Percentiles rank a stretch among this genome's conserved stretches.
These are phyloP conservation scores for Macroramphosus scolopax DNA, from an alignment of 2,797 vertebrate species.

Conservation along the genomic window DNA sequence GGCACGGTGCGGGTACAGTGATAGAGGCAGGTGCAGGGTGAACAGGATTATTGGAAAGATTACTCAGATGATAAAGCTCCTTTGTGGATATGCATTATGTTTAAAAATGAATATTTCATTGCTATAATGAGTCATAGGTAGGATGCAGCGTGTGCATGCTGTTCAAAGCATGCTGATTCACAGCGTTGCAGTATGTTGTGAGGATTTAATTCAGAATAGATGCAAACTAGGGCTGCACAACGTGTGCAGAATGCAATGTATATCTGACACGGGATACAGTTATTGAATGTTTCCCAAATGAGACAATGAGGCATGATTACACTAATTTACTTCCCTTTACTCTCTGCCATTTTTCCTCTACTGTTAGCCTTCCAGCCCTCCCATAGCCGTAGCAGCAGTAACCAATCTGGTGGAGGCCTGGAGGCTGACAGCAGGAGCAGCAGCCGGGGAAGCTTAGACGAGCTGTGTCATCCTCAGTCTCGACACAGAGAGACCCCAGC, in stretches of 20 bases:
- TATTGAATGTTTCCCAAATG: no score
- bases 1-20: conserved; percentile 13
- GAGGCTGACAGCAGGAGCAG: conserved; percentile 84
- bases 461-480: conserved; percentile 76
- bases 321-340: no score
- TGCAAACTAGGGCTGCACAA: no score
- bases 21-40: conserved; percentile 26
- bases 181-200: no score
- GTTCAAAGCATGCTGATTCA: no score
- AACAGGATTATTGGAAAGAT: conserved; percentile 40
- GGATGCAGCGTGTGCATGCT: no score
- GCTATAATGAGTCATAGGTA: no score
- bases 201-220: no score
- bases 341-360: neutral
- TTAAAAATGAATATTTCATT: no score
- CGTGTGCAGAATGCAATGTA: no score
- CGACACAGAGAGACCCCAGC: conserved; percentile 81
- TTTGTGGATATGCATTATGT: conserved; percentile 27
- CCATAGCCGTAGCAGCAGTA: conserved; percentile 85
- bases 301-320: no score
- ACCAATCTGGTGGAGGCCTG: conserved; percentile 60
- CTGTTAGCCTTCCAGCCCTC: conserved; percentile 77
- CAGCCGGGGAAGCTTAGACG: conserved; percentile 89
- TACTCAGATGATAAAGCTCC: conserved; percentile 26
- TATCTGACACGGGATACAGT: no score